phyloP scores from a whole-genome alignment of 2,888 invertebrate species.

The Conomelus anceps region DNA sequence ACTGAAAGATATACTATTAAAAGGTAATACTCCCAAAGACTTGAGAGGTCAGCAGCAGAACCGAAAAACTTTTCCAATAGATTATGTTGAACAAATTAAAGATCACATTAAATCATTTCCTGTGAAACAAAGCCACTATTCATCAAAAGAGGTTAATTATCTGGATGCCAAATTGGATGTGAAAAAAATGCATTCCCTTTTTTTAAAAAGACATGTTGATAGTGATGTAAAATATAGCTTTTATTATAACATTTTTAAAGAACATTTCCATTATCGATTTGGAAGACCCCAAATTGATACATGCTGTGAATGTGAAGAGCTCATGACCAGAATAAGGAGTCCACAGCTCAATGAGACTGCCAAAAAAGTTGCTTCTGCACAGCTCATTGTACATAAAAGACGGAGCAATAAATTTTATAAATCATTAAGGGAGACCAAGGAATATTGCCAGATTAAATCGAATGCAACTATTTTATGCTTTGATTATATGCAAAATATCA shows the following conservation, averaged over 20 bases:
- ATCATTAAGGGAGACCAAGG: not conserved
- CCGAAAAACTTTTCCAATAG: not conserved
- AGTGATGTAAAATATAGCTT: not conserved
- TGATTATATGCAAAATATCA: constrained; percentile 5
- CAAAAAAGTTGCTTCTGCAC: not conserved
- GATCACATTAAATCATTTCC: constrained; percentile 6
- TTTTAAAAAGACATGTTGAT: not conserved
- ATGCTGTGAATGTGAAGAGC: not conserved
- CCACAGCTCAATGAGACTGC: not conserved
- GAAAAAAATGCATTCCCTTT: not conserved
- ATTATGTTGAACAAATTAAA: not conserved
- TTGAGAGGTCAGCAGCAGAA: not conserved
- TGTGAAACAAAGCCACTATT: not conserved
- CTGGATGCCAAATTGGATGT: not conserved
- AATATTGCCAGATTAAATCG: not conserved
- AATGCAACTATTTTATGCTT: not conserved
- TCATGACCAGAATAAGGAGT: not conserved
- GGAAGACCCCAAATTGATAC: constrained; percentile 1
- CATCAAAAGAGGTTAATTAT: constrained; percentile 3
- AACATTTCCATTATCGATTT: constrained; percentile 4
- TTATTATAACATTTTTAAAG: constrained; percentile 29
- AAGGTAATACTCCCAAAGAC: not conserved
- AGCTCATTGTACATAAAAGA: constrained; percentile 2
- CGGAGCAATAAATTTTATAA: constrained; percentile 7
- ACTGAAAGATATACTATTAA: not conserved